A percentile compares a stretch with the other conserved stretches of the same genome.
Evolutionary conservation across 2,888 invertebrate genomes (phyloP).

Genomic region (Mythimna impura): DNA sequence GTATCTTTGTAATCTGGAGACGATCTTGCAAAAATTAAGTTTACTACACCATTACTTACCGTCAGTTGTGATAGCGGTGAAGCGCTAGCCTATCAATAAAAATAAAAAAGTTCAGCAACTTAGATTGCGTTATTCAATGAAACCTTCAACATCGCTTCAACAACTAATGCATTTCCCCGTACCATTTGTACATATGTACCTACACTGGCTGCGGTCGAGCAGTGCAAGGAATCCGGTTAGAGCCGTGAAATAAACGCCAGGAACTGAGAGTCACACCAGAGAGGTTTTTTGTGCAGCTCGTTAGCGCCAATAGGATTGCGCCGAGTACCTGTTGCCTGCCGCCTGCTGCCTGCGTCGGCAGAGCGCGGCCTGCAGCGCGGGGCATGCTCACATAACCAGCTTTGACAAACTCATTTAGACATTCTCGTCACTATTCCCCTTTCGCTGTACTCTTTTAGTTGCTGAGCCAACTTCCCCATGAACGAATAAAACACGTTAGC

Average conservation of each 20-base stretch:
- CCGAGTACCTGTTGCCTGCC: background rate
- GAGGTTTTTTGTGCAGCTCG: constrained; percentile 32
- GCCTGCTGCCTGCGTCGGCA: background rate
- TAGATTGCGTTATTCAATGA: background rate
- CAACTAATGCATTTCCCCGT: background rate
- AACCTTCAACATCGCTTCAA: background rate
- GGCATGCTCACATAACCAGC: background rate
- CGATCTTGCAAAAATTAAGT: no score
- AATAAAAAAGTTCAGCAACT: no score
- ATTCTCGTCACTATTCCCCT: background rate
- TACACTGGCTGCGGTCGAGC: background rate
- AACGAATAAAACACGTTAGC: no score
- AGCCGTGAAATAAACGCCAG: background rate
- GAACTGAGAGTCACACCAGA: constrained; percentile 3
- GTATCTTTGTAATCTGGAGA: no score
- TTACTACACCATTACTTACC: no score
- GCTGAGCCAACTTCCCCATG: background rate
- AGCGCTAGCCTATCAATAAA: no score
- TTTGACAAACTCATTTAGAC: constrained; percentile 24
- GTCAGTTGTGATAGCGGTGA: no score
- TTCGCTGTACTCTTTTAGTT: background rate
- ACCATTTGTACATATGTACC: background rate
- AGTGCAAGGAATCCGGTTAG: constrained; percentile 26
- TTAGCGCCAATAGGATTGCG: constrained; percentile 39
- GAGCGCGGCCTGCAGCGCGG: background rate